Evolutionary conservation across 1,140 invertebrate species (phyloP).

Genomic region (Trichonephila clavata): DNA sequence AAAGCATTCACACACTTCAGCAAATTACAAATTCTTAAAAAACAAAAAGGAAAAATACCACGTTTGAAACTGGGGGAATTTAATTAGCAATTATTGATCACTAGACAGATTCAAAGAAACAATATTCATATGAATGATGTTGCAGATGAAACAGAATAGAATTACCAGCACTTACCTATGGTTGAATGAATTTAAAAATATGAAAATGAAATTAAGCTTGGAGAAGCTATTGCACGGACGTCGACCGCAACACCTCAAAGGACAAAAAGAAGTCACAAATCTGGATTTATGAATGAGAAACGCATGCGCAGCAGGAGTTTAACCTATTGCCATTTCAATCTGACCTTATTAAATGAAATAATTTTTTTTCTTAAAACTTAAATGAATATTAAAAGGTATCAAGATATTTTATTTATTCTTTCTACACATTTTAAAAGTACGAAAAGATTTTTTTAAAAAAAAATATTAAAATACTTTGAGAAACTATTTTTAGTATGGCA

Average conservation of each 20-base stretch:
- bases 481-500: too few species aligned
- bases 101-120: not conserved
- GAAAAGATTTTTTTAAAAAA: too few species aligned
- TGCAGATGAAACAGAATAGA: not conserved
- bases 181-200: not conserved
- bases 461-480: too few species aligned
- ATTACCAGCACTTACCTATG: not conserved
- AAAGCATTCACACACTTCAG: not conserved
- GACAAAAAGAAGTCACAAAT: conserved; percentile 52
- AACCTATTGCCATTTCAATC: conserved; percentile 11
- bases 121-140: not conserved
- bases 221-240: not conserved
- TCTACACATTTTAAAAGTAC: too few species aligned
- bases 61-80: too few species aligned
- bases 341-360: not conserved
- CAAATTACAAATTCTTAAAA: too few species aligned
- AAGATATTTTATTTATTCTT: too few species aligned
- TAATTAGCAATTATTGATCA: not conserved
- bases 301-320: conserved; percentile 17
- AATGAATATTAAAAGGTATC: not conserved
- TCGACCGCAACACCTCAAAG: conserved; percentile 33
- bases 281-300: not conserved
- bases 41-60: too few species aligned
- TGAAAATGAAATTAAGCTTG: not conserved
- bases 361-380: not conserved